Evolutionary conservation across 2,797 vertebrate species (phyloP).

Genomic region (Nannoperca obscura): DNA sequence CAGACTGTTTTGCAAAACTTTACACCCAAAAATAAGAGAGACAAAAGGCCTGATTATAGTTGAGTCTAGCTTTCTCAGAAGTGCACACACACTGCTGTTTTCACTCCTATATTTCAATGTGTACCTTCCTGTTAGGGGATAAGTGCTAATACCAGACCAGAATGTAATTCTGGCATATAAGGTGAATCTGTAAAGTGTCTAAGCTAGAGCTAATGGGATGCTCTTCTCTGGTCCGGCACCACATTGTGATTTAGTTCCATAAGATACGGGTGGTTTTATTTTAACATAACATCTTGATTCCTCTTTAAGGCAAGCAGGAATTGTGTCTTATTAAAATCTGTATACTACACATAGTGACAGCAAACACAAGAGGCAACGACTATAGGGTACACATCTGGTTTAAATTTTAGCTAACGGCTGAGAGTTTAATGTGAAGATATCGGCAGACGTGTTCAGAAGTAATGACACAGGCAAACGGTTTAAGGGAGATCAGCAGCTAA

Average conservation of each 20-base stretch:
- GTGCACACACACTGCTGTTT: slow-evolving; percentile 11
- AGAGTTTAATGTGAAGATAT: slow-evolving; percentile 50
- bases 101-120: slow-evolving; percentile 39
- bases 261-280: not conserved
- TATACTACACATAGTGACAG: slow-evolving; percentile 11
- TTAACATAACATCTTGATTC: slow-evolving; percentile 10
- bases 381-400: slow-evolving; percentile 16
- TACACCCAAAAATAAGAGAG: not conserved
- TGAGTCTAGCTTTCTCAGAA: not conserved
- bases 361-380: slow-evolving; percentile 15
- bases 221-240: not conserved
- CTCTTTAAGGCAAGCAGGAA: not conserved
- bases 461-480: slow-evolving; percentile 64
- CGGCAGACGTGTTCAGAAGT: slow-evolving; percentile 44
- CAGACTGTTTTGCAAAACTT: not conserved
- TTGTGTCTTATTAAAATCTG: slow-evolving; percentile 35
- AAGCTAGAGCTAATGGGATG: slow-evolving; percentile 25
- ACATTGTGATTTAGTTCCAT: slow-evolving; percentile 10
- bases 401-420: slow-evolving; percentile 10
- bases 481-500: slow-evolving; percentile 56
- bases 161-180: slow-evolving; percentile 23
- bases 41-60: slow-evolving; percentile 13
- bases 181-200: slow-evolving; percentile 32
- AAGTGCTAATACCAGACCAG: slow-evolving; percentile 23
- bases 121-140: slow-evolving; percentile 36